A percentile compares a stretch with the other conserved stretches of the same genome.
Evolutionary conservation across 2,797 vertebrate species (phyloP).

Genomic region (Chiroxiphia lanceolata): DNA sequence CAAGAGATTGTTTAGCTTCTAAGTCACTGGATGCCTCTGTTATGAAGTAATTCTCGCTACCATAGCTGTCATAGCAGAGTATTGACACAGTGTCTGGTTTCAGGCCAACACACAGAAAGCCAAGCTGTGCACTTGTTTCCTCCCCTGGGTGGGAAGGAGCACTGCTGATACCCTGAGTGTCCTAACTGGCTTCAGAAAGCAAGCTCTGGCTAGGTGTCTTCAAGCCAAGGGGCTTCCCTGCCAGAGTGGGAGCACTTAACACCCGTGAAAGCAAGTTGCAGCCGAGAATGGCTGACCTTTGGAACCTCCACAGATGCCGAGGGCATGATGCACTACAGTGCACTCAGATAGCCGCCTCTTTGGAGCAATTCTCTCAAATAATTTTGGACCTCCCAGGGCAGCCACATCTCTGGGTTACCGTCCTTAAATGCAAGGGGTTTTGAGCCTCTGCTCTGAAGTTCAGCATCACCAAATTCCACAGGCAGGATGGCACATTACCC

Average conservation of each 20-base stretch:
- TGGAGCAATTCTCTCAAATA: neutral
- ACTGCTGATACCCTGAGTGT: neutral
- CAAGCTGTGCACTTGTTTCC: neutral
- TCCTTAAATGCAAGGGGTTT: neutral
- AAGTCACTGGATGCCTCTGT: neutral
- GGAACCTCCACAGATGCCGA: neutral
- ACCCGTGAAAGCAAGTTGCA: neutral
- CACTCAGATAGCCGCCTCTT: neutral
- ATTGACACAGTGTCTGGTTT: constrained; percentile 32
- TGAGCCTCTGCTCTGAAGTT: neutral
- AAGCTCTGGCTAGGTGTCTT: neutral
- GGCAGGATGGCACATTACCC: neutral
- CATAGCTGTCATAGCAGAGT: constrained; percentile 1
- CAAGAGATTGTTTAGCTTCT: neutral
- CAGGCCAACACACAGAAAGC: neutral
- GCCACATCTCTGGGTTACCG: neutral
- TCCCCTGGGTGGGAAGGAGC: neutral
- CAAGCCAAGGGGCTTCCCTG: neutral
- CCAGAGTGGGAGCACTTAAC: neutral
- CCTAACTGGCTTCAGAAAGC: neutral
- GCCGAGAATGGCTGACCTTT: neutral
- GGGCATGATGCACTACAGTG: rapidly evolving
- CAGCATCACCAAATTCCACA: neutral
- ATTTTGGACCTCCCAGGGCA: neutral
- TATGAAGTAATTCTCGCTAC: constrained; percentile 13